Evolutionary conservation across 2,113 vertebrate species (phyloP).

Genomic region (Peromyscus polionotus): DNA sequence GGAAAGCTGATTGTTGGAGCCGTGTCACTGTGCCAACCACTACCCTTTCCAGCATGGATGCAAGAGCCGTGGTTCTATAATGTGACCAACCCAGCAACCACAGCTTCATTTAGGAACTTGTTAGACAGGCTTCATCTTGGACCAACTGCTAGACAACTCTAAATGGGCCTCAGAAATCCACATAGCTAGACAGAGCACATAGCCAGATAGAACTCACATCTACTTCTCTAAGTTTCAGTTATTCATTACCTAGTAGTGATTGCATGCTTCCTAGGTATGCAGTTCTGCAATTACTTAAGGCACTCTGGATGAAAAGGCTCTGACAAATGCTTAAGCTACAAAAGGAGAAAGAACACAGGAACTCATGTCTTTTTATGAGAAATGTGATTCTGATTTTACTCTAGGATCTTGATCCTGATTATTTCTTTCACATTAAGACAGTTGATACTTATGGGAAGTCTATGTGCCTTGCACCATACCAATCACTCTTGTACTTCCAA

Average conservation of each 20-base stretch:
- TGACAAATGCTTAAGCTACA: neutral
- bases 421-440: conserved; percentile 28
- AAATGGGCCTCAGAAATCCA: neutral
- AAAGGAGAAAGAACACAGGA: neutral
- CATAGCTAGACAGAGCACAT: neutral
- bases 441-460: neutral
- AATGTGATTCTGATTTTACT: neutral
- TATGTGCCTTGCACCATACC: neutral
- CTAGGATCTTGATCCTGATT: neutral
- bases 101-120: neutral
- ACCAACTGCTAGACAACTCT: neutral
- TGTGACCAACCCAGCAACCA: neutral
- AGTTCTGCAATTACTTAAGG: neutral
- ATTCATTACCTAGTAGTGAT: neutral
- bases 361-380: neutral
- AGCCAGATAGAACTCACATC: neutral
- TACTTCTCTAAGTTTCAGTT: neutral
- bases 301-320: neutral
- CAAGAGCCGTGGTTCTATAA: neutral
- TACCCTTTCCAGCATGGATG: neutral
- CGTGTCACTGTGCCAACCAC: neutral
- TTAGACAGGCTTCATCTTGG: neutral
- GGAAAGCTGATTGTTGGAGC: neutral
- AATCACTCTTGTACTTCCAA: neutral
- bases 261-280: neutral